Conservation (phyloP, 2,888 invertebrate genomes). For the Standfussiana lucernea region DNA sequence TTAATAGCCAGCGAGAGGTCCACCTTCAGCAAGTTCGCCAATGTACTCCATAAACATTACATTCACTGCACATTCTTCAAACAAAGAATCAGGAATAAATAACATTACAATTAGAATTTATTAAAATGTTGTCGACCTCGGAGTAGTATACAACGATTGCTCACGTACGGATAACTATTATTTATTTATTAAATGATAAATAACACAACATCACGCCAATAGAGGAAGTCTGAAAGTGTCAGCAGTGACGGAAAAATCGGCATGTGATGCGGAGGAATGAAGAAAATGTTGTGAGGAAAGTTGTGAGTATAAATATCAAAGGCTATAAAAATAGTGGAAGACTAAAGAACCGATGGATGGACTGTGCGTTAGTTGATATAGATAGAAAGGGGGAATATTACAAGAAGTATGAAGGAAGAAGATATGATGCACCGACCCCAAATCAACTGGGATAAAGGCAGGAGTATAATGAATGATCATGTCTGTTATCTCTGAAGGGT, state of each 20-base stretch:
- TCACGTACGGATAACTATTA: background rate
- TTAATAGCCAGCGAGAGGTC: background rate
- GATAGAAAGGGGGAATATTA: too few relatives aligned
- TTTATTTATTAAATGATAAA: background rate
- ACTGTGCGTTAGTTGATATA: too few relatives aligned
- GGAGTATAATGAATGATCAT: too few relatives aligned
- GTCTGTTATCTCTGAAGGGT: too few relatives aligned
- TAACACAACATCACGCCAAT: background rate
- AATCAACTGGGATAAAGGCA: too few relatives aligned
- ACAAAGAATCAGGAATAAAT: constrained; percentile 50
- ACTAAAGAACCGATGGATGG: background rate
- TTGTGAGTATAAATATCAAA: background rate
- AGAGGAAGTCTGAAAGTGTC: background rate
- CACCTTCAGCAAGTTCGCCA: background rate
- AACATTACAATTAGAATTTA: constrained; percentile 45
- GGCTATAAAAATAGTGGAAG: background rate
- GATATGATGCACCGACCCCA: background rate
- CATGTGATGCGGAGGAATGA: background rate
- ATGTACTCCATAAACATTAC: background rate
- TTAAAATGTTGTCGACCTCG: constrained; percentile 63
- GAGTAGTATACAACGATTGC: background rate
- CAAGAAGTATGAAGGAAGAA: background rate
- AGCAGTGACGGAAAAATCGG: background rate
- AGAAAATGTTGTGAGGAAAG: background rate
- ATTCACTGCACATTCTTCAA: constrained; percentile 31